Evolutionary conservation across 2,113 vertebrate species (phyloP).

Genomic region (Carassius auratus): DNA sequence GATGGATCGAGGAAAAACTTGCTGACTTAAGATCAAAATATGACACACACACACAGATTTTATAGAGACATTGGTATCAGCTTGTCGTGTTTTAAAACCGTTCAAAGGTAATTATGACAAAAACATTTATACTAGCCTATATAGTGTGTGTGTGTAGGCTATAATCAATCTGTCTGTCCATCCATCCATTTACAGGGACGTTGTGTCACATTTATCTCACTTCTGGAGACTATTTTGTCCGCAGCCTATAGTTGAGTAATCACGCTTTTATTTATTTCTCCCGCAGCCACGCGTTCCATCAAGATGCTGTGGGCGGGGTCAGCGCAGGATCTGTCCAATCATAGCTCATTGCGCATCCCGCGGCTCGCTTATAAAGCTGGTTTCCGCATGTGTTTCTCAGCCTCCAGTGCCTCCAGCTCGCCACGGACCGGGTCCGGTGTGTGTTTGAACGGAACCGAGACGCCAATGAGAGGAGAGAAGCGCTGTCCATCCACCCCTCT

Average conservation of each 20-base stretch:
- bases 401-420: conserved; percentile 31
- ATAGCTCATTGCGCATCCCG: conserved; percentile 65
- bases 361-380: conserved; percentile 64
- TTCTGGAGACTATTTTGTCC: background rate
- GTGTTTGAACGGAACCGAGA: conserved; percentile 34
- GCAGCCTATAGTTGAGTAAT: too few relatives aligned
- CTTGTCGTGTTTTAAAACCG: too few relatives aligned
- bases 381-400: conserved; percentile 56
- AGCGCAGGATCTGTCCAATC: conserved; percentile 72
- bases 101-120: too few relatives aligned
- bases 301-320: conserved; percentile 34
- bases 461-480: conserved; percentile 43
- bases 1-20: background rate
- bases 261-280: background rate
- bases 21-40: too few relatives aligned
- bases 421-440: conserved; percentile 13
- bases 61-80: too few relatives aligned
- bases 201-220: background rate
- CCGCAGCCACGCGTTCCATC: background rate
- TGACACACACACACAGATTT: too few relatives aligned
- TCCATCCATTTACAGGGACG: too few relatives aligned
- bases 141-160: too few relatives aligned
- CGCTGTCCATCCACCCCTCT: conserved; percentile 66
- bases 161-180: too few relatives aligned
- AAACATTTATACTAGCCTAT: too few relatives aligned